A percentile compares a stretch with the other conserved stretches of the same genome.
Evolutionary conservation across 2,888 invertebrate genomes (phyloP).

Genomic region (Willowsia nigromaculata): DNA sequence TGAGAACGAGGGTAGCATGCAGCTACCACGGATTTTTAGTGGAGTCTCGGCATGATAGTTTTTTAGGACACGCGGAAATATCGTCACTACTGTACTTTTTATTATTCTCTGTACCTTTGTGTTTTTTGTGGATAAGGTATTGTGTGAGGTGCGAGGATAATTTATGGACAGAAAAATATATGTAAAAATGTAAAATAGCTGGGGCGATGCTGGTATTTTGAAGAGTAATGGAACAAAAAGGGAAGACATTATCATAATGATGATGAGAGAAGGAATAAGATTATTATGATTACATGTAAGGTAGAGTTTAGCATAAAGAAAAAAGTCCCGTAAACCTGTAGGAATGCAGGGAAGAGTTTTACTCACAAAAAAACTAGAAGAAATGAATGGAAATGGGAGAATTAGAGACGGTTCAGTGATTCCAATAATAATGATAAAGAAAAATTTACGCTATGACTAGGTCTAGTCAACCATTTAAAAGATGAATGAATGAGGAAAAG

Average conservation of each 20-base stretch:
- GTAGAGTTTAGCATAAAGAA: constrained; percentile 7
- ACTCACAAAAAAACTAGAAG: not conserved
- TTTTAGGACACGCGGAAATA: constrained; percentile 42
- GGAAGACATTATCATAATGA: not conserved
- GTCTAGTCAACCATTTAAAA: constrained; percentile 59
- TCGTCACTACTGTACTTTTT: not conserved
- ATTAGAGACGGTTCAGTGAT: constrained; percentile 57
- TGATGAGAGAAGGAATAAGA: not conserved
- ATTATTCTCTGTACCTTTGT: not conserved
- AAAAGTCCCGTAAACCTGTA: constrained; percentile 53
- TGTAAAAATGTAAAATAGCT: constrained; percentile 36
- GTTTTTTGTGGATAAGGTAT: not conserved
- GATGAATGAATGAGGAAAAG: constrained; percentile 43
- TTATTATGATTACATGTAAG: not conserved
- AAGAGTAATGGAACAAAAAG: not conserved
- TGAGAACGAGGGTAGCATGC: not conserved
- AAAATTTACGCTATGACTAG: not conserved
- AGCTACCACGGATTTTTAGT: not conserved
- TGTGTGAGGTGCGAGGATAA: constrained; percentile 36
- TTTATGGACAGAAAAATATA: constrained; percentile 64
- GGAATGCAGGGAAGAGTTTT: not conserved
- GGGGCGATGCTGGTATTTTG: not conserved
- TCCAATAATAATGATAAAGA: constrained; percentile 8
- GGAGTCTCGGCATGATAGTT: not conserved
- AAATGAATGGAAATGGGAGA: constrained; percentile 49